Evolutionary conservation across 1,140 invertebrate genomes (phyloP).

Genomic region (Lepidotrigona ventralis): DNA sequence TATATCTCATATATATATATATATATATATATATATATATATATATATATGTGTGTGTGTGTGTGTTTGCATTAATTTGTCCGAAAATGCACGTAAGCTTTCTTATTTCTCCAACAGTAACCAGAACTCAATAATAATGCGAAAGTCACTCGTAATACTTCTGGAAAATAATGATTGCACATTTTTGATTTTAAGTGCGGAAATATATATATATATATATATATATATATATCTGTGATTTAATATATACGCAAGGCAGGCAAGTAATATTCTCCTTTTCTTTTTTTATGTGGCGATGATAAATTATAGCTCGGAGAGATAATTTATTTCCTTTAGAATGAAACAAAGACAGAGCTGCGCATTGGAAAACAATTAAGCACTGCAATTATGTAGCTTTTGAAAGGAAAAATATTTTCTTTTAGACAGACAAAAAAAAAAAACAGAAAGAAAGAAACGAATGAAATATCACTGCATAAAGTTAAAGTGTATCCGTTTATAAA

Average conservation of each 20-base stretch:
- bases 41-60: too few relatives aligned
- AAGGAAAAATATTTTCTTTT: neutral
- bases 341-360: neutral
- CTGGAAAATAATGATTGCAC: neutral
- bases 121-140: neutral
- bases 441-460: neutral
- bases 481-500: too few relatives aligned
- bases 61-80: too few relatives aligned
- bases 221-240: too few relatives aligned
- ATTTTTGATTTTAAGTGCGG: too few relatives aligned
- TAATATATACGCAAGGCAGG: too few relatives aligned
- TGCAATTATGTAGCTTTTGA: neutral
- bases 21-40: too few relatives aligned
- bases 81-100: neutral
- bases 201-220: too few relatives aligned
- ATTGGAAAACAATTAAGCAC: conserved; percentile 8
- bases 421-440: too few relatives aligned
- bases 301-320: neutral
- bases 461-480: neutral
- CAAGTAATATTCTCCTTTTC: too few relatives aligned
- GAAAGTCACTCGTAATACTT: neutral
- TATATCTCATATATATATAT: too few relatives aligned
- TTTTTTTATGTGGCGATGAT: neutral
- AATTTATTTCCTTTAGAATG: neutral
- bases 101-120: neutral